phyloP scores from a whole-genome alignment of 2,113 vertebrate genomes.

The Delphinus delphis region DNA sequence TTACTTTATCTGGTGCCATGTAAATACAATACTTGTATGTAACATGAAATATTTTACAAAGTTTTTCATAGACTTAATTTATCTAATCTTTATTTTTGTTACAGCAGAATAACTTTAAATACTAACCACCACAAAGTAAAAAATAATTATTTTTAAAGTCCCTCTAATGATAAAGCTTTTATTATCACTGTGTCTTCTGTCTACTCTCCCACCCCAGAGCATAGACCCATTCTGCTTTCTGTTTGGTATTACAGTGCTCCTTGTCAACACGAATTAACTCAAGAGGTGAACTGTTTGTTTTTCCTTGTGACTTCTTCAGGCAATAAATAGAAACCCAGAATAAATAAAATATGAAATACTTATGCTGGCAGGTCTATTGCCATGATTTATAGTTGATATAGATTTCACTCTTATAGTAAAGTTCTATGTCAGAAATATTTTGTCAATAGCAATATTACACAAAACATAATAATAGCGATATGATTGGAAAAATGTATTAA shows the following conservation, averaged over 20 bases:
- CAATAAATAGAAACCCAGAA: not conserved
- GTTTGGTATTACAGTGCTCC: not conserved
- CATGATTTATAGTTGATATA: not conserved
- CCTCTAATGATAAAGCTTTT: not conserved
- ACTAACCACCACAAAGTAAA: not conserved
- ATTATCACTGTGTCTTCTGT: not conserved
- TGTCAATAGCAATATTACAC: not conserved
- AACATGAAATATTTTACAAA: not conserved
- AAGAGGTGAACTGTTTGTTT: not conserved
- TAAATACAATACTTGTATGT: not conserved
- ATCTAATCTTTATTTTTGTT: constrained; percentile 8
- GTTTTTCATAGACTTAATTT: not conserved
- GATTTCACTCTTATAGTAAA: not conserved
- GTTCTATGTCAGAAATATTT: not conserved
- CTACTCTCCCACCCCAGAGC: not conserved
- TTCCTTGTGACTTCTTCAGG: not conserved
- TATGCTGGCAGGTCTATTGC: not conserved
- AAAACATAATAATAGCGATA: not conserved
- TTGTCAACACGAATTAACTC: not conserved
- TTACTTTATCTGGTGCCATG: not conserved
- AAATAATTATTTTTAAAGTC: not conserved
- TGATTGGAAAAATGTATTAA: not conserved
- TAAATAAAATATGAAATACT: constrained; percentile 51
- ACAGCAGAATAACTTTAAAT: not conserved
- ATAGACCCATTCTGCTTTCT: not conserved